Conservation (phyloP, 2,888 invertebrate genomes). For the Agrenia bidenticulata region DNA sequence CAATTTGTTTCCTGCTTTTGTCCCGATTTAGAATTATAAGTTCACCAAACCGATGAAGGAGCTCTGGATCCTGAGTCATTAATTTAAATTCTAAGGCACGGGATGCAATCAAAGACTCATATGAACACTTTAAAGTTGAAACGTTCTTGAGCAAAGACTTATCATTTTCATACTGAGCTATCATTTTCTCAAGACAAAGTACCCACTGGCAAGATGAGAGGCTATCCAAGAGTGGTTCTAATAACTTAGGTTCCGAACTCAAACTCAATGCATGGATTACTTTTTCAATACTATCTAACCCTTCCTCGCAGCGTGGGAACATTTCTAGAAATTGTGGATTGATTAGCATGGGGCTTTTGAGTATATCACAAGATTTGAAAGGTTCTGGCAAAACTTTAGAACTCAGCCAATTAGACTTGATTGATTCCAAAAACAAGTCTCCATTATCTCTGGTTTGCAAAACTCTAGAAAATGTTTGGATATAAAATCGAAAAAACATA, state of each 20-base stretch:
- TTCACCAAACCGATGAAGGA: constrained; percentile 58
- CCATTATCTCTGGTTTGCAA: not conserved
- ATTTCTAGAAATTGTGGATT: not conserved
- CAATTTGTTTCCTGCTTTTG: constrained; percentile 48
- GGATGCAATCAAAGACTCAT: constrained; percentile 4
- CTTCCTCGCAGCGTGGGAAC: constrained; percentile 13
- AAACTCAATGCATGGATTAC: not conserved
- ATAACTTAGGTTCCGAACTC: not conserved
- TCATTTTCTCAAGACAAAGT: constrained; percentile 20
- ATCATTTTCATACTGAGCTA: constrained; percentile 18
- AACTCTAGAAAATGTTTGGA: constrained; percentile 38
- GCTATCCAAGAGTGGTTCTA: not conserved
- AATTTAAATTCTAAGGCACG: too few species aligned
- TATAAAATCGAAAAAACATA: constrained; percentile 55
- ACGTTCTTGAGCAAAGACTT: not conserved
- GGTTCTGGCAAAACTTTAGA: constrained; percentile 22
- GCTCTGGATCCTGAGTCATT: constrained; percentile 46
- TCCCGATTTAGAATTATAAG: constrained; percentile 55
- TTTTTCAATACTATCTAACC: not conserved
- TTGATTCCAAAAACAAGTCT: too few species aligned
- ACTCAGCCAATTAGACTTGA: constrained; percentile 22
- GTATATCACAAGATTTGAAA: not conserved
- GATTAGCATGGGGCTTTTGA: not conserved
- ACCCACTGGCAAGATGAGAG: constrained; percentile 16
- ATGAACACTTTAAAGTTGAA: not conserved